Evolutionary conservation across 2,113 vertebrate genomes (phyloP).

Genomic region (Spheniscus mendiculus): DNA sequence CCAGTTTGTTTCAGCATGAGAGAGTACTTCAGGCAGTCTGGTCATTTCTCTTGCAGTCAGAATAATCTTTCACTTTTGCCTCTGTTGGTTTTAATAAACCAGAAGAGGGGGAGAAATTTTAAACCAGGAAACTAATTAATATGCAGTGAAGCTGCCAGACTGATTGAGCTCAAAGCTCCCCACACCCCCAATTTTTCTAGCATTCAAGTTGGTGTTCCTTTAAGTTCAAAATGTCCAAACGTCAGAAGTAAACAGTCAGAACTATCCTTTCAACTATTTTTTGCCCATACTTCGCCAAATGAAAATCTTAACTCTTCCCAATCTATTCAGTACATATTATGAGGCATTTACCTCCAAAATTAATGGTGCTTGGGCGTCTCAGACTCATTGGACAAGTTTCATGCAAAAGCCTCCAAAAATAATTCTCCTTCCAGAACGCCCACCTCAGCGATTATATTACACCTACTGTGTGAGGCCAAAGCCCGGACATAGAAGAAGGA

Average conservation of each 20-base stretch:
- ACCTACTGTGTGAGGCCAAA: constrained; percentile 33
- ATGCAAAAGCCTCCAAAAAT: constrained; percentile 40
- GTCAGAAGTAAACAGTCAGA: neutral
- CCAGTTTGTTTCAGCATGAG: neutral
- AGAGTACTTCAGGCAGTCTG: neutral
- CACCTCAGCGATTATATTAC: constrained; percentile 30
- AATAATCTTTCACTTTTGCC: neutral
- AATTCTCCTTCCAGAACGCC: constrained; percentile 26
- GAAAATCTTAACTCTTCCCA: neutral
- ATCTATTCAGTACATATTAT: neutral
- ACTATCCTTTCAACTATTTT: neutral
- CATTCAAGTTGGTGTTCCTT: constrained; percentile 24
- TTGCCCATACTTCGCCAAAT: neutral
- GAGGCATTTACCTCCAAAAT: constrained; percentile 62
- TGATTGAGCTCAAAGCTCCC: neutral
- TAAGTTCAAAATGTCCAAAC: neutral
- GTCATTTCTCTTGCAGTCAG: neutral
- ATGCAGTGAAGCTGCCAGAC: neutral
- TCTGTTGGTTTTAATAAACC: neutral
- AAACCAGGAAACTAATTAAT: neutral
- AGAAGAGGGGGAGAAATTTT: neutral
- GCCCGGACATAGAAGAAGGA: constrained; percentile 31
- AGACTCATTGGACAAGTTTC: constrained; percentile 64
- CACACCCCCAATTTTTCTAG: neutral
- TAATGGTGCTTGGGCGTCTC: constrained; percentile 63